Percentiles rank a stretch among this genome's conserved stretches.
phyloP scores from a whole-genome alignment of 2,888 invertebrate species.

The Malacosoma neustria region DNA sequence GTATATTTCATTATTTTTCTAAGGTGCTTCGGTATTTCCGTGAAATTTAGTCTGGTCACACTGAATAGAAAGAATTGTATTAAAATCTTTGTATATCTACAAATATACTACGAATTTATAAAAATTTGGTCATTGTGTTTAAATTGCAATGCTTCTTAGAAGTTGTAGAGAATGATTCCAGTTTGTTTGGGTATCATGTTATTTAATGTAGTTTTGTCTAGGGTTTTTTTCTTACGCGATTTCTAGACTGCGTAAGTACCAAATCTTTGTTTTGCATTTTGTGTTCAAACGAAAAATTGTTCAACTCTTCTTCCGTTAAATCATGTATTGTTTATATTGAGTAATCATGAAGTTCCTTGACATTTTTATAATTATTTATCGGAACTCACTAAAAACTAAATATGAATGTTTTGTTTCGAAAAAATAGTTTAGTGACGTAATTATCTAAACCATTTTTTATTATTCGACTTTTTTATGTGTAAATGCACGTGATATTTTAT shows the following conservation, averaged over 20 bases:
- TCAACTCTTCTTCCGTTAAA: constrained; percentile 37
- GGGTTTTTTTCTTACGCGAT: constrained; percentile 15
- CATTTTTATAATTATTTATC: too few relatives aligned
- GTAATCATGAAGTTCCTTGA: background rate
- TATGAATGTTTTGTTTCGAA: background rate
- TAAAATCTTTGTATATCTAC: too few relatives aligned
- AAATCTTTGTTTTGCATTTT: constrained; percentile 50
- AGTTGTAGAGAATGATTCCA: constrained; percentile 12
- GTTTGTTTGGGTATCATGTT: constrained; percentile 8
- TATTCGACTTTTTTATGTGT: too few relatives aligned
- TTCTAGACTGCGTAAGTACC: constrained; percentile 47
- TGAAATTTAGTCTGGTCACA: too few relatives aligned
- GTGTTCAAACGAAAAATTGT: constrained; percentile 46
- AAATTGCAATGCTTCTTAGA: constrained; percentile 2
- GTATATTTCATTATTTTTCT: too few relatives aligned
- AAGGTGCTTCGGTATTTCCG: too few relatives aligned
- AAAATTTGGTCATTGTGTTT: too few relatives aligned
- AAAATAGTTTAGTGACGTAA: background rate
- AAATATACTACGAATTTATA: too few relatives aligned
- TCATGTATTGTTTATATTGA: constrained; percentile 10
- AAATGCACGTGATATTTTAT: too few relatives aligned
- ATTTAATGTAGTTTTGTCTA: background rate
- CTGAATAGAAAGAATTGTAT: too few relatives aligned
- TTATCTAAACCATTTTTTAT: too few relatives aligned
- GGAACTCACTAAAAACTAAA: background rate